A percentile compares a stretch with the other conserved stretches of the same genome.
Evolutionary conservation across 2,797 vertebrate genomes (phyloP).

Genomic region (Mallotus villosus): DNA sequence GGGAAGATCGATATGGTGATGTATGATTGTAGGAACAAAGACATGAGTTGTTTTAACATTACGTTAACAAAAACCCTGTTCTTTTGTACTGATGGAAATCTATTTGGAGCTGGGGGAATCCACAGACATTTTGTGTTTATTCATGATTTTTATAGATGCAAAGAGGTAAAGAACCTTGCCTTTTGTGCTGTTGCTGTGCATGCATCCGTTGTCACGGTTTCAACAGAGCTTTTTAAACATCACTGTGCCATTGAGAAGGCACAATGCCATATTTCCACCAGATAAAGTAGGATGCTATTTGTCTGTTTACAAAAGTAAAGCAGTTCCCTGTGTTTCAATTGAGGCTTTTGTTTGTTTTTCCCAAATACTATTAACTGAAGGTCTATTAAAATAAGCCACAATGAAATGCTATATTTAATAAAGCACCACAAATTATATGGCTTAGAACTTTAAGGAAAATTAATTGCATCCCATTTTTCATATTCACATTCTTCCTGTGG

Average conservation of each 20-base stretch:
- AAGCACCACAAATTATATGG: not conserved
- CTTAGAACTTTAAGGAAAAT: not conserved
- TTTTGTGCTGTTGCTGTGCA: not conserved
- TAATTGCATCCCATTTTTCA: too few species aligned
- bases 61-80: conserved; percentile 27
- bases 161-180: not conserved
- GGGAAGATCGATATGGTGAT: conserved; percentile 12
- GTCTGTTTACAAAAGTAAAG: conserved; percentile 33
- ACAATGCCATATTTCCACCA: conserved; percentile 17
- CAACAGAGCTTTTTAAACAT: conserved; percentile 10
- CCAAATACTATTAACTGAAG: conserved; percentile 2
- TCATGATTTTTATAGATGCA: not conserved
- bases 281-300: not conserved
- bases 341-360: conserved; percentile 7
- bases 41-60: conserved; percentile 3
- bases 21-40: conserved; percentile 1
- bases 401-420: not conserved
- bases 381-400: not conserved
- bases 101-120: not conserved
- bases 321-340: conserved; percentile 20
- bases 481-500: not conserved
- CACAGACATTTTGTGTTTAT: not conserved
- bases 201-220: conserved; percentile 31
- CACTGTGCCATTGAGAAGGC: conserved; percentile 27
- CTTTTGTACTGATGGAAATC: not conserved